Conservation (phyloP, 2,888 invertebrate species). For the Taphrorychus bicolor region DNA sequence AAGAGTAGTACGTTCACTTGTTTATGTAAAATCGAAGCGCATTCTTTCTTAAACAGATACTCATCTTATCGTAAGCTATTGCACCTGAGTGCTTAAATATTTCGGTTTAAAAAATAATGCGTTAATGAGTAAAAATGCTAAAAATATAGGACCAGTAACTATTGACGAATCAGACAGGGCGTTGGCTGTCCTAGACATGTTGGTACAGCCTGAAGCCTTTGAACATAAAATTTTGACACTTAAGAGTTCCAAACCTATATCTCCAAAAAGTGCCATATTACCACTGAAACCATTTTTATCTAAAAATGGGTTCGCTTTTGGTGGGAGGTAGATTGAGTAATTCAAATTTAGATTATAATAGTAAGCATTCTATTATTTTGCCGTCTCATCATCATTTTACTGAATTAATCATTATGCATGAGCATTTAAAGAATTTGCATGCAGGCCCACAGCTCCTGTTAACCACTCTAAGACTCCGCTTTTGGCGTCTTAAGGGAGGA, state of each 20-base stretch:
- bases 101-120: not conserved
- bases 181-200: not conserved
- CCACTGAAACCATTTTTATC: conserved; percentile 34
- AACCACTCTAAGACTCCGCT: conserved; percentile 32
- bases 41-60: not conserved
- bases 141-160: not conserved
- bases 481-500: conserved; percentile 34
- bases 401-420: conserved; percentile 31
- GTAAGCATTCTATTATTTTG: conserved; percentile 36
- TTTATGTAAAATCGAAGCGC: not conserved
- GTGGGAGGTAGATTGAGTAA: conserved; percentile 40
- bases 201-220: not conserved
- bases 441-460: conserved; percentile 33
- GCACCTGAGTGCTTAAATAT: not conserved
- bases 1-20: not conserved
- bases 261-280: conserved; percentile 18
- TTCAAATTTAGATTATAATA: conserved; percentile 17
- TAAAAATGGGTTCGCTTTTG: conserved; percentile 24
- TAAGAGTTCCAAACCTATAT: not conserved
- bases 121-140: not conserved
- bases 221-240: conserved; percentile 20
- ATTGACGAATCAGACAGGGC: not conserved
- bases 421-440: conserved; percentile 38
- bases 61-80: not conserved
- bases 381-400: conserved; percentile 34